Percentiles rank a stretch among this genome's conserved stretches.
Evolutionary conservation across 2,113 vertebrate species (phyloP).

Genomic region (Ochotona curzoniae): DNA sequence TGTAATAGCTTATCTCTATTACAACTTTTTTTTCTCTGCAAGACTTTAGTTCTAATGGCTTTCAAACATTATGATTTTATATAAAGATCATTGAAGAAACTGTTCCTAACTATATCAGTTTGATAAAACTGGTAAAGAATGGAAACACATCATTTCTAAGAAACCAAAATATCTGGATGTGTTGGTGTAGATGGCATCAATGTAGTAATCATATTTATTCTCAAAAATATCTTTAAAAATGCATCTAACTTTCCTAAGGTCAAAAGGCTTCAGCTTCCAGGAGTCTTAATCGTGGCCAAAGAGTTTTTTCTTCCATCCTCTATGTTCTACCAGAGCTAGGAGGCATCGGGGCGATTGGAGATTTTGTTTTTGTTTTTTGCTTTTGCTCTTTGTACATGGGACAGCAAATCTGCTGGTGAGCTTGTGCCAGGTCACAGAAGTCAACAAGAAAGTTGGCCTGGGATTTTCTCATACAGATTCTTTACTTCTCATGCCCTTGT

Average conservation of each 20-base stretch:
- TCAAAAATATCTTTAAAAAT: conserved; percentile 2
- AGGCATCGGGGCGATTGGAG: background rate
- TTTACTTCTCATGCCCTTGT: background rate
- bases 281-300: conserved; percentile 18
- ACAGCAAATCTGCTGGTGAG: background rate
- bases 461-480: background rate
- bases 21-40: conserved; percentile 5
- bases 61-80: conserved; percentile 30
- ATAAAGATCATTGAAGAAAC: conserved; percentile 40
- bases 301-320: background rate
- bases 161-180: background rate
- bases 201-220: conserved; percentile 28
- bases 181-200: background rate
- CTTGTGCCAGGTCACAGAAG: background rate
- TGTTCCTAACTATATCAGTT: conserved; percentile 21
- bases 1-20: conserved; percentile 16
- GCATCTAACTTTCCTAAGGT: conserved; percentile 11
- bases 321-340: background rate
- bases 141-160: background rate
- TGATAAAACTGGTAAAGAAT: conserved; percentile 11
- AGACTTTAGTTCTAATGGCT: conserved; percentile 34
- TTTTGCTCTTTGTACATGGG: background rate
- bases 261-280: conserved; percentile 49
- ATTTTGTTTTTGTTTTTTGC: background rate
- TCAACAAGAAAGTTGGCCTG: background rate